phyloP scores from a whole-genome alignment of 2,113 vertebrate species.

The Dendrocopos noguchii region DNA sequence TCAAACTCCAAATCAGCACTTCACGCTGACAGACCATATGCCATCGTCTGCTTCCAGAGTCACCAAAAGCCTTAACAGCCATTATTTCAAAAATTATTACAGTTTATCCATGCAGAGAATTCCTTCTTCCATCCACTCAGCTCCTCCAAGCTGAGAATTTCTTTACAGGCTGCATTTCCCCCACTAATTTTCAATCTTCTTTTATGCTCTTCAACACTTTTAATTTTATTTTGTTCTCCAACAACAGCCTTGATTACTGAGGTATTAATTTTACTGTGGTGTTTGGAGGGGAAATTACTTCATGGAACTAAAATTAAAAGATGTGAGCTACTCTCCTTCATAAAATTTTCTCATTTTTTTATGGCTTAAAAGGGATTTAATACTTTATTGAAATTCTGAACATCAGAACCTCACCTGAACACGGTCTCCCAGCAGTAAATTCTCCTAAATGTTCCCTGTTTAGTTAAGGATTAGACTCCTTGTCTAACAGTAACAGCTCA shows the following conservation, averaged over 20 bases:
- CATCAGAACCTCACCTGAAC: neutral
- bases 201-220: neutral
- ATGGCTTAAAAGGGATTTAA: constrained; percentile 31
- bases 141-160: neutral
- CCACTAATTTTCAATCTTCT: neutral
- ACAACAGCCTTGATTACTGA: neutral
- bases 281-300: neutral
- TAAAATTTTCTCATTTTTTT: neutral
- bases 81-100: constrained; percentile 53
- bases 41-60: neutral
- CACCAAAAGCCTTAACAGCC: constrained; percentile 20
- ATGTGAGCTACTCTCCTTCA: neutral
- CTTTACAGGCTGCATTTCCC: neutral
- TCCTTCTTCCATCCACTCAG: neutral
- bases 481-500: constrained; percentile 9
- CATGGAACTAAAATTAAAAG: neutral
- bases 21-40: constrained; percentile 42
- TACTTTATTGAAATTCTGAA: constrained; percentile 4
- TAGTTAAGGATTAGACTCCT: constrained; percentile 37
- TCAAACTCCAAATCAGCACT: constrained; percentile 18
- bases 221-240: neutral
- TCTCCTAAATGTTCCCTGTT: constrained; percentile 38
- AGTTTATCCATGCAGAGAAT: constrained; percentile 29
- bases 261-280: neutral
- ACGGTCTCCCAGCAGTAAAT: constrained; percentile 9